phyloP scores from a whole-genome alignment of 2,797 vertebrate genomes.

The Poliocrania exsul region DNA sequence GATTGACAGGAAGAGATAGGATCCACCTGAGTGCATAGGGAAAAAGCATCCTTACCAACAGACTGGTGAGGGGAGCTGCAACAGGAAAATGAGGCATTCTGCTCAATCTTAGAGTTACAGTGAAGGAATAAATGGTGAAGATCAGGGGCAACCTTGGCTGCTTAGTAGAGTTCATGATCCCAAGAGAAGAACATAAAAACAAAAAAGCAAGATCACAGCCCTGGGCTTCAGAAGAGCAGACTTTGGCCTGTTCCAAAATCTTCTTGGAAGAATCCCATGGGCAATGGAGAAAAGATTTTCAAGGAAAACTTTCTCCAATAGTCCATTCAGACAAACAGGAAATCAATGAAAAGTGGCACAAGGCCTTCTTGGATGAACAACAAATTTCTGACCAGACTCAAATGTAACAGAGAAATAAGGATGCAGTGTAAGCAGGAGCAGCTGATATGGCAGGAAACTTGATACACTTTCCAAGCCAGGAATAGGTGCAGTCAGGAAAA shows the following conservation, averaged over 20 bases:
- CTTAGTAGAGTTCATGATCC: neutral
- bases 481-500: neutral
- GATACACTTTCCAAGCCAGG: neutral
- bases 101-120: neutral
- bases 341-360: neutral
- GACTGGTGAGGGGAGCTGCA: neutral
- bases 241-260: neutral
- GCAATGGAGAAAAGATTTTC: neutral
- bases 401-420: neutral
- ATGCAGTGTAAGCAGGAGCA: neutral
- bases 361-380: neutral
- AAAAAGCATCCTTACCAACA: neutral
- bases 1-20: neutral
- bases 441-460: neutral
- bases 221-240: neutral
- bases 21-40: neutral
- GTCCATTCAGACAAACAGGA: neutral
- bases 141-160: neutral
- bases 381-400: neutral
- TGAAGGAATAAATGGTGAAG: neutral
- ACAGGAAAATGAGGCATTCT: neutral
- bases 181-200: neutral
- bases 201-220: neutral
- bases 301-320: neutral
- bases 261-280: neutral